Evolutionary conservation across 2,113 vertebrate genomes (phyloP), one percentile per base, ranked within the genome.

Genomic region (Lota lota): DNA sequence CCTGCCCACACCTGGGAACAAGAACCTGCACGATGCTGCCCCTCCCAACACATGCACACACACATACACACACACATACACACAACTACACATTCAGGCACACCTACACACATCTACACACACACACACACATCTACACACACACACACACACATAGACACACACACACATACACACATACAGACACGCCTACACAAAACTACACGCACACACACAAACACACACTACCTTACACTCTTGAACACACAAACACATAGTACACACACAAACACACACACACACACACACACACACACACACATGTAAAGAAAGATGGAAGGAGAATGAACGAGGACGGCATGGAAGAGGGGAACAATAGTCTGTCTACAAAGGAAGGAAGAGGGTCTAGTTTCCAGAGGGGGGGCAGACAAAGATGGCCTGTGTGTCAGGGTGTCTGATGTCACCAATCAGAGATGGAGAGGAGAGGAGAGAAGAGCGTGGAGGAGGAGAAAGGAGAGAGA

Each of bases 401-500:
- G 40, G 40, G 40, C 40, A 47, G 40, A 47, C 40, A 47, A 47
- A 47, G 40, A 47, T 47, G 40, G 40, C 40, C 40, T 47, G 40
- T 47, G 40, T 47, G 40, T 47, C 40, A 12, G 10, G 40, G 40
- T 47, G 40, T 47, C 40, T 47, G 40, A 47, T 47, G 40, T 47
- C 40, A 47, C 8, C 40, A 47, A 47, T 47, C 40, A 47, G 40
- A 47, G 40, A 47, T 47, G 40, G 40, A 47, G 40, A 47, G 40
- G 40, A 14, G 40, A 47, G 40, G 40, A 47, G 40, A 14, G 12
- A 2, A 33, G 28, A 33, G 28, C 3, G 12, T 10, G 40, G 40
- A 10, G 40, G 40, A 12, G 40, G 40, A n/a, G 63, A 20, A 59
- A 58, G 19, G 5, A 66, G 62, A 64, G 73, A 47, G 33, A 60